Evolutionary conservation across 1,140 invertebrate species (phyloP).

Genomic region (Vollenhovia emeryi): DNA sequence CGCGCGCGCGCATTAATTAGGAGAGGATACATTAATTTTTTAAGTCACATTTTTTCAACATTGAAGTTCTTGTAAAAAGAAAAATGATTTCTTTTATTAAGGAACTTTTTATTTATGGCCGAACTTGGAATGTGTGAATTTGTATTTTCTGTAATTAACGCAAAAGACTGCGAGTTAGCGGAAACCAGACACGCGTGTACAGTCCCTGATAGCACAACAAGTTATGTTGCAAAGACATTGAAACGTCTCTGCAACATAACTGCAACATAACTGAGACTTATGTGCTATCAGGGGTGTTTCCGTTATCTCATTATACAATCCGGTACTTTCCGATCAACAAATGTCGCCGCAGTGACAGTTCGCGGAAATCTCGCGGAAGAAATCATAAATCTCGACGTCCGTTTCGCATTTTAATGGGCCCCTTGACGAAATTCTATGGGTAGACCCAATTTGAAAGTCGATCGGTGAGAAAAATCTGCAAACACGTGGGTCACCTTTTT

Average conservation of each 20-base stretch:
- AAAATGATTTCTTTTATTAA: not conserved
- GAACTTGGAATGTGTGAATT: not conserved
- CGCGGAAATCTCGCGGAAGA: constrained; percentile 62
- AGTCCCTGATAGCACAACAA: no score
- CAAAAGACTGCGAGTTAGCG: not conserved
- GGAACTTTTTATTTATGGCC: not conserved
- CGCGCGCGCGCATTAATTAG: not conserved
- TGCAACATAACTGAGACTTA: no score
- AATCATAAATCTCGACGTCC: constrained; percentile 35
- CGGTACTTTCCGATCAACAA: constrained; percentile 3
- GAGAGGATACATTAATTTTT: not conserved
- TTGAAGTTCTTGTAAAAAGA: not conserved
- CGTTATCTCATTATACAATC: constrained; percentile 40
- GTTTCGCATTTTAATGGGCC: constrained; percentile 64
- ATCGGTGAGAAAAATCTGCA: constrained; percentile 68
- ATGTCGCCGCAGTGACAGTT: constrained; percentile 51
- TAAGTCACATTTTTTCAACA: not conserved
- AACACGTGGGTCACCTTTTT: constrained; percentile 69
- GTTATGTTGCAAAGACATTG: no score
- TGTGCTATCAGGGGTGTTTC: no score
- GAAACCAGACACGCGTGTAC: no score
- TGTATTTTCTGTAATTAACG: not conserved
- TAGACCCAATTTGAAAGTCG: constrained; percentile 68
- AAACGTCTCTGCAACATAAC: no score
- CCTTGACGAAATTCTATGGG: constrained; percentile 61